These are phyloP conservation scores for Nestor notabilis DNA, from an alignment of 2,113 vertebrate genomes.

Conservation along the genomic window DNA sequence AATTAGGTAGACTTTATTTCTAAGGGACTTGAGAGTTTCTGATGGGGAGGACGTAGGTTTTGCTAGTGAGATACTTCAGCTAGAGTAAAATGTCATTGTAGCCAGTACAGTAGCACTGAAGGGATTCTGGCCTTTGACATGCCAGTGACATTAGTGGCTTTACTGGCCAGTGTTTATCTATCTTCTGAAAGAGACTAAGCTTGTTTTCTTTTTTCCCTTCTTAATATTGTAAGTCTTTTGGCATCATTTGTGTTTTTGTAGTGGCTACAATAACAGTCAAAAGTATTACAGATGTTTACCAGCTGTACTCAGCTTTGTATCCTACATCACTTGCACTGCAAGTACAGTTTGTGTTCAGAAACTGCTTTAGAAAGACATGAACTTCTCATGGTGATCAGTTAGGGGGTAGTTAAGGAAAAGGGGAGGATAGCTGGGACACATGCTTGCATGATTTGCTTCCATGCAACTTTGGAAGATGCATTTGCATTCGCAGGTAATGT, in stretches of 20 bases:
- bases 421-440: accelerated
- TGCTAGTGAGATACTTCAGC: neutral
- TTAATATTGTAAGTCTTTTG: neutral
- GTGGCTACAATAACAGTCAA: neutral
- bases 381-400: neutral
- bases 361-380: accelerated
- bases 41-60: neutral
- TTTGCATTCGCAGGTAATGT: neutral
- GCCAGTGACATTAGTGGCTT: neutral
- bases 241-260: accelerated
- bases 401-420: accelerated
- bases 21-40: no score
- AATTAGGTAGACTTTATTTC: neutral
- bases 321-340: accelerated
- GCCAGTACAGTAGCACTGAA: no score
- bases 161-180: neutral
- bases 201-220: neutral
- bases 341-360: neutral
- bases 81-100: accelerated
- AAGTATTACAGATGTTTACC: accelerated
- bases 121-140: neutral
- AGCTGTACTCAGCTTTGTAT: neutral
- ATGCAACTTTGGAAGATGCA: accelerated
- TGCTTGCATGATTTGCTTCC: neutral
- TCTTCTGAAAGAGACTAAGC: neutral